Evolutionary conservation across 2,113 vertebrate species (phyloP).

Genomic region (Hymenochirus boettgeri): DNA sequence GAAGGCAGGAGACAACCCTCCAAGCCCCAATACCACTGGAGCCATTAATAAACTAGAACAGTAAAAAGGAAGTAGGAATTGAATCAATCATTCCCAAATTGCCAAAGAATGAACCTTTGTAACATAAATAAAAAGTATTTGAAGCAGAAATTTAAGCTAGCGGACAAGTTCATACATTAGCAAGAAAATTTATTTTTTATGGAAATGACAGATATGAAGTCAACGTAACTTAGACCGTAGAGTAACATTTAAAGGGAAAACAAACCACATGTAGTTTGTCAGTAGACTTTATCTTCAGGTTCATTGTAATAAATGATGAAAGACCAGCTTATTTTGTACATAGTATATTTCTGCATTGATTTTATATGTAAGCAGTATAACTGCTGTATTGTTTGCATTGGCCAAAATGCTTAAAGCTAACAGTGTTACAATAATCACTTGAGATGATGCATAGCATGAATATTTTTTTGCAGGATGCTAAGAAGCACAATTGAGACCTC

Average conservation of each 20-base stretch:
- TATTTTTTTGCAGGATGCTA: too few relatives aligned
- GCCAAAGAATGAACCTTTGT: constrained; percentile 50
- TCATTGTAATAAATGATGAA: too few relatives aligned
- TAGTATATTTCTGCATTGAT: too few relatives aligned
- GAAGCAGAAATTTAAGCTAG: neutral
- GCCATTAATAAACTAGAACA: constrained; percentile 53
- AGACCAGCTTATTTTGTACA: too few relatives aligned
- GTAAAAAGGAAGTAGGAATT: constrained; percentile 58
- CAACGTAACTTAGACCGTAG: neutral
- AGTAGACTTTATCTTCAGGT: too few relatives aligned
- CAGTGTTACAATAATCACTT: too few relatives aligned
- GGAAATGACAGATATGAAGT: constrained; percentile 1
- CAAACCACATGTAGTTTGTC: too few relatives aligned
- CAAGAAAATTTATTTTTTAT: neutral
- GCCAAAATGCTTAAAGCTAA: too few relatives aligned
- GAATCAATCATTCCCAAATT: constrained; percentile 57
- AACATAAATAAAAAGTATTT: neutral
- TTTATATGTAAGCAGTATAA: too few relatives aligned
- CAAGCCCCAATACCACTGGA: constrained; percentile 41
- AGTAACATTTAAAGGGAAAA: neutral
- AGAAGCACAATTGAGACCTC: too few relatives aligned
- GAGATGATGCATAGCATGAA: too few relatives aligned
- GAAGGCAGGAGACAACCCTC: constrained; percentile 40
- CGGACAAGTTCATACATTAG: constrained; percentile 1
- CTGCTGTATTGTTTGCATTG: too few relatives aligned